Evolutionary conservation across 2,888 invertebrate genomes (phyloP), one percentile per base, ranked within the genome.

Genomic region (Caenorhabditis angaria): DNA sequence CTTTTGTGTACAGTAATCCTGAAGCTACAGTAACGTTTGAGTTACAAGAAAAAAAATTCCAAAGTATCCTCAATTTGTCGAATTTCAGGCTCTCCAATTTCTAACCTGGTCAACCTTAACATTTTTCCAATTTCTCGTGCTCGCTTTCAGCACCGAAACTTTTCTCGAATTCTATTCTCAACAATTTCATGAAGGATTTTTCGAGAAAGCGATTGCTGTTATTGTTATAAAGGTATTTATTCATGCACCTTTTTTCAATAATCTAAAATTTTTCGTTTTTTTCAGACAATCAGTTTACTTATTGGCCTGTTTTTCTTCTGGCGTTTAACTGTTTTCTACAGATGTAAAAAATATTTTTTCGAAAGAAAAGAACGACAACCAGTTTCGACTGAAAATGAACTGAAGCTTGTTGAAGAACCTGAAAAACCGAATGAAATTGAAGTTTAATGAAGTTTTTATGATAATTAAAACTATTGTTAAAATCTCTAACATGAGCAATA

Each of bases 131-230:
- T 63, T 81, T 10, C 48, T 75, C 27, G 54, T 81, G 24, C 77
- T 70, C 12, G 67, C 77, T 50, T 77, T 78, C 70, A 72, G 73
- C 65, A 77, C 73, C 18, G 63, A 75, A 24, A 61, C 68, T 24
- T 81, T 78, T 51, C 66, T 81, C 22, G 59, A 67, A 18, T 61
- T 78, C 25, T 81, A 78, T 60, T 77, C 77, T 24, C 81, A 81
- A 71, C 70, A 76, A 24, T 76, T 74, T 58, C 78, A 78, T 51
- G 78, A 78, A 41, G 78, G 74, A 32, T 67, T 70, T 25, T 71
- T 73, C 32, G 68, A 61, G 47, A 73, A 70, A 22, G 56, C 63
- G 3, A 27, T 65, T 22, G 76, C 65, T 8, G 62, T 76, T 0
- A 47, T 68, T 12, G 24, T 68, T 24, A 63, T 78, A n/a, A 78